Conservation (phyloP, 2,113 vertebrate genomes). For the Corvus moneduloides region DNA sequence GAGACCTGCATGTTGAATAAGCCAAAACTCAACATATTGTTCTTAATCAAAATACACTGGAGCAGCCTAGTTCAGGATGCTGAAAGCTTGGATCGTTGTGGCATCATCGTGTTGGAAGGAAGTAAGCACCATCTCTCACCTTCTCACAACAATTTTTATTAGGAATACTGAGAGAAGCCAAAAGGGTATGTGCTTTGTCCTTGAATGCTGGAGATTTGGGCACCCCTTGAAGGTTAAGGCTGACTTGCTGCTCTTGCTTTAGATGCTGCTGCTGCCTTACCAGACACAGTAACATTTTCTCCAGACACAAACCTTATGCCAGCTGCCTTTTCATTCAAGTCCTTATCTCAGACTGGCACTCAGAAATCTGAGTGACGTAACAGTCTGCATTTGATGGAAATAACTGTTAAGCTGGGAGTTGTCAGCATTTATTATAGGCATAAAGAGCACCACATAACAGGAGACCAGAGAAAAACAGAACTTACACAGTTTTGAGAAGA, state of each 20-base stretch:
- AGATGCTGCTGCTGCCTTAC: background rate
- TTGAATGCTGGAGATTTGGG: background rate
- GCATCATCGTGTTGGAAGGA: background rate
- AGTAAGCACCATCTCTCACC: background rate
- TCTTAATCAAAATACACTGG: background rate
- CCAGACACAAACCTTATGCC: background rate
- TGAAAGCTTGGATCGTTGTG: background rate
- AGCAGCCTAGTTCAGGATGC: background rate
- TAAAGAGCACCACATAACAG: background rate
- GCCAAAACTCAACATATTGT: background rate
- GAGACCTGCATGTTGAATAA: background rate
- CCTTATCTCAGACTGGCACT: background rate
- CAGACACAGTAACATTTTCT: background rate
- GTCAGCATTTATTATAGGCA: background rate
- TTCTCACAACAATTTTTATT: background rate
- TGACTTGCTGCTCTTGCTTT: background rate
- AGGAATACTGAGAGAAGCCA: background rate
- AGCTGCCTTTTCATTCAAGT: slow-evolving; percentile 23
- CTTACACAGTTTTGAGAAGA: background rate
- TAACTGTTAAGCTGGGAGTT: slow-evolving; percentile 1
- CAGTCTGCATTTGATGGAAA: slow-evolving; percentile 8
- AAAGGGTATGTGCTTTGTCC: background rate
- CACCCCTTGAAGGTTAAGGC: background rate
- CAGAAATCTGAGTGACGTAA: background rate
- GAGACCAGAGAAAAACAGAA: background rate